Percentiles rank a stretch among this genome's conserved stretches.
Evolutionary conservation across 1,140 invertebrate genomes (phyloP).

Genomic region (Drosophila suzukii): DNA sequence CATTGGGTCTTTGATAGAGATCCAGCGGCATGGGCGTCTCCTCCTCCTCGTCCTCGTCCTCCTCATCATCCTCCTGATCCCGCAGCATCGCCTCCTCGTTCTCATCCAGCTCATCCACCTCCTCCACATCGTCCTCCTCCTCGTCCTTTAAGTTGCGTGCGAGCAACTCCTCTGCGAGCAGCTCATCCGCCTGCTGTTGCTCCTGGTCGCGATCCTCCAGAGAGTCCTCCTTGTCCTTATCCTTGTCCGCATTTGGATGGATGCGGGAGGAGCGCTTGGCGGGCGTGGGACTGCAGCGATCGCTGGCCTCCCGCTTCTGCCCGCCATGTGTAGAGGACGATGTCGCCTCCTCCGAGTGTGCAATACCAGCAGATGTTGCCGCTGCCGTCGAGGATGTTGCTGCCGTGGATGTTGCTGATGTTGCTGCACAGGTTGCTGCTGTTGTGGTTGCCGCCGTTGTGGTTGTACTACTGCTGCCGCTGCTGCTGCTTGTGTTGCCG

Average conservation of each 20-base stretch:
- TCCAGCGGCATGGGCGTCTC: conserved; percentile 78
- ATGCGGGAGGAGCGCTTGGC: conserved; percentile 60
- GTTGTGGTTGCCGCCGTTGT: conserved; percentile 21
- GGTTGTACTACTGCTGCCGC: conserved; percentile 29
- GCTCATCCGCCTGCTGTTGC: conserved; percentile 26
- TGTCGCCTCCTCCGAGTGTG: conserved; percentile 27
- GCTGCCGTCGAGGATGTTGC: conserved; percentile 25
- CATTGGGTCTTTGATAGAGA: conserved; percentile 79
- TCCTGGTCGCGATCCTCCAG: conserved; percentile 7
- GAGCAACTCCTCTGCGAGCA: conserved; percentile 21
- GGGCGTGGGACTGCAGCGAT: conserved; percentile 78
- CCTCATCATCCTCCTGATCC: conserved; percentile 26
- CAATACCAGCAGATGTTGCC: conserved; percentile 10
- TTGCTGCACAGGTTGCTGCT: conserved; percentile 18
- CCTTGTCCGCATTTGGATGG: not conserved
- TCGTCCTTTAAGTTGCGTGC: conserved; percentile 29
- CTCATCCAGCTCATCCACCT: conserved; percentile 38
- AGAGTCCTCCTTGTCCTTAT: conserved; percentile 1
- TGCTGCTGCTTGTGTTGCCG: not conserved
- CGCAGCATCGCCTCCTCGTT: conserved; percentile 42
- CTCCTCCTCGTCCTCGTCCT: conserved; percentile 61
- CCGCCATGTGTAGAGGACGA: conserved; percentile 20
- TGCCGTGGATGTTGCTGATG: conserved; percentile 29
- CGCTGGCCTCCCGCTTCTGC: conserved; percentile 66
- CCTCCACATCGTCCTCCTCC: conserved; percentile 36